These are phyloP conservation scores for Zelleria hepariella DNA, from an alignment of 2,888 invertebrate genomes.

Conservation along the genomic window DNA sequence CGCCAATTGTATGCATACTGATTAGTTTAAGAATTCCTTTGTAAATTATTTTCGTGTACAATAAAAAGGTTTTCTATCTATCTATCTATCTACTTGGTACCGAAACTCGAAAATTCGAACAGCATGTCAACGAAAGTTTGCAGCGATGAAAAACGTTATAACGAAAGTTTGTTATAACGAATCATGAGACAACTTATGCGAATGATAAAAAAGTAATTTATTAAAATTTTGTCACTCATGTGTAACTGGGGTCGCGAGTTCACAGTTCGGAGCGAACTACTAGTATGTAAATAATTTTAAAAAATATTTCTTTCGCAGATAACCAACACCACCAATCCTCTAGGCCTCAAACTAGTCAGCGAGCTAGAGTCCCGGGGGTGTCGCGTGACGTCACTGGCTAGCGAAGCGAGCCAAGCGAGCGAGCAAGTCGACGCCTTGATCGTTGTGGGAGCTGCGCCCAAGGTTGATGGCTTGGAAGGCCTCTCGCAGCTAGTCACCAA, in stretches of 20 bases:
- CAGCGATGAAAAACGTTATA: too few species aligned
- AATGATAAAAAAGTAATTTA: constrained; percentile 13
- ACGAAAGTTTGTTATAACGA: too few species aligned
- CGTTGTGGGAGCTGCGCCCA: constrained; percentile 43
- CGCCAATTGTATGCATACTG: too few species aligned
- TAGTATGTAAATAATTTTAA: background rate
- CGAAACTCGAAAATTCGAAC: too few species aligned
- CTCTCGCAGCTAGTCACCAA: constrained; percentile 40
- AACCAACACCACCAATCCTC: constrained; percentile 15
- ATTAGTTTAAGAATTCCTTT: too few species aligned
- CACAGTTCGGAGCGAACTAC: too few species aligned
- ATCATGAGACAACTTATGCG: background rate
- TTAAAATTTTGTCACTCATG: too few species aligned
- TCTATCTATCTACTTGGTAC: too few species aligned
- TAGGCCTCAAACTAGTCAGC: constrained; percentile 40
- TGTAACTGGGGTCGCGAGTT: too few species aligned
- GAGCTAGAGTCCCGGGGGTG: constrained; percentile 40
- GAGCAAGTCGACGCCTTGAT: constrained; percentile 43
- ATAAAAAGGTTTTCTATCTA: too few species aligned
- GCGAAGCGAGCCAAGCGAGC: constrained; percentile 17
- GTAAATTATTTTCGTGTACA: too few species aligned
- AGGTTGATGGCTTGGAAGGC: constrained; percentile 31
- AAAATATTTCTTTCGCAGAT: background rate
- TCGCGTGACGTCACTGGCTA: constrained; percentile 27
- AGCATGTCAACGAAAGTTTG: too few species aligned